Evolutionary conservation across 2,888 invertebrate species (phyloP), one percentile per base, ranked within the genome.

Genomic region (Falcaria lacertinaria): DNA sequence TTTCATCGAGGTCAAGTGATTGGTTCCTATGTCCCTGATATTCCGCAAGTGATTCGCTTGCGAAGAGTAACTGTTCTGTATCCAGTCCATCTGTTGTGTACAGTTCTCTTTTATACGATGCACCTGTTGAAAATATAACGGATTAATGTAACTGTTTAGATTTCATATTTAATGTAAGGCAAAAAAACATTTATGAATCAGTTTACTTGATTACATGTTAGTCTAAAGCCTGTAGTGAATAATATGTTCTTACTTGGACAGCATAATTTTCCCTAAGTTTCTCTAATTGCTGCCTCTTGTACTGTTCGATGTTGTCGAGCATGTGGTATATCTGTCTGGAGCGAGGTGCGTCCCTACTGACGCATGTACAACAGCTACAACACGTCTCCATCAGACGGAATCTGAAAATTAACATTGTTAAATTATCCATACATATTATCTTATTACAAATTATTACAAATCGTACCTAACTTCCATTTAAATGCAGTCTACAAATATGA

Each of bases 41-140:
- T 97, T 97, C 63, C 94, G 92, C 41, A 97, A 90, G 74, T 97
- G 95, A 64, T 94, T 95, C 38, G 96, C 93, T 83, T 98, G 98
- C 32, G 93, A 91, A 61, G 95, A 94, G 78, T 98, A 98, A 74
- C 97, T 97, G 71, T 93, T 95, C 69, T 97, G 94, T 56, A 98
- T 96, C 93, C 96, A 96, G 67, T 98, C 98, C 88, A 97, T 95
- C 87, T 98, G 98, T 74, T 96, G 96, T 17, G 94, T 93, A 75
- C 98, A 98, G 72, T 98, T 98, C 69, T 98, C 97, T 70, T 96
- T 95, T 64, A 98, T 97, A 54, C 96, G 92, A 78, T 95, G 94
- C 59, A 97, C 96, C 94, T 94, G 74, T 34, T 65, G 64, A 42
- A 44, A 49, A 42, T 44, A 57, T 22, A 17, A 33, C 38, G 1